phyloP scores from a whole-genome alignment of 2,888 invertebrate genomes.

The Polymixis flavicincta region DNA sequence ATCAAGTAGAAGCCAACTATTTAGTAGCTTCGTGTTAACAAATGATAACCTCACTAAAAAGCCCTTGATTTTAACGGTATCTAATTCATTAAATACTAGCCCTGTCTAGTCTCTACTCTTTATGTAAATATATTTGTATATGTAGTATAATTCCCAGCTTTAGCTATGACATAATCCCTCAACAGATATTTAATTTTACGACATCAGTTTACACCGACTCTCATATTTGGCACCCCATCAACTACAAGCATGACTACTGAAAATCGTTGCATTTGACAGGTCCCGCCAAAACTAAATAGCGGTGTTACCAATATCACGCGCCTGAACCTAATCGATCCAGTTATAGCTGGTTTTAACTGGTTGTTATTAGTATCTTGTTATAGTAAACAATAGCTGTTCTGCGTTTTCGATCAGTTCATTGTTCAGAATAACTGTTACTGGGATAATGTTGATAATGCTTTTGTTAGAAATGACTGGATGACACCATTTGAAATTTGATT shows the following conservation, averaged over 20 bases:
- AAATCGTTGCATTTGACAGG: conserved; percentile 52
- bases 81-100: background rate
- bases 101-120: background rate
- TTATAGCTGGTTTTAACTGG: conserved; percentile 37
- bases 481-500: conserved; percentile 15
- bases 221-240: conserved; percentile 32
- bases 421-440: conserved; percentile 56
- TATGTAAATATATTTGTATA: background rate
- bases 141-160: background rate
- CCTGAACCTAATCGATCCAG: conserved; percentile 33
- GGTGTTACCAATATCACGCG: conserved; percentile 28
- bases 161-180: conserved; percentile 8
- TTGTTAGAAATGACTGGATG: conserved; percentile 36
- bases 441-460: conserved; percentile 51
- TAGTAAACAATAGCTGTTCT: conserved; percentile 50
- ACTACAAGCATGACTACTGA: conserved; percentile 33
- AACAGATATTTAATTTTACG: conserved; percentile 27
- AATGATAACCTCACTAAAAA: background rate
- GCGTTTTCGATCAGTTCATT: conserved; percentile 57
- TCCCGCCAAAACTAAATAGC: conserved; percentile 38
- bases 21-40: background rate
- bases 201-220: conserved; percentile 12
- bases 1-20: background rate
- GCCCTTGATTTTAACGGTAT: background rate
- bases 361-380: conserved; percentile 46